Evolutionary conservation across 2,888 invertebrate genomes (phyloP).

Genomic region (Alsophila aescularia): DNA sequence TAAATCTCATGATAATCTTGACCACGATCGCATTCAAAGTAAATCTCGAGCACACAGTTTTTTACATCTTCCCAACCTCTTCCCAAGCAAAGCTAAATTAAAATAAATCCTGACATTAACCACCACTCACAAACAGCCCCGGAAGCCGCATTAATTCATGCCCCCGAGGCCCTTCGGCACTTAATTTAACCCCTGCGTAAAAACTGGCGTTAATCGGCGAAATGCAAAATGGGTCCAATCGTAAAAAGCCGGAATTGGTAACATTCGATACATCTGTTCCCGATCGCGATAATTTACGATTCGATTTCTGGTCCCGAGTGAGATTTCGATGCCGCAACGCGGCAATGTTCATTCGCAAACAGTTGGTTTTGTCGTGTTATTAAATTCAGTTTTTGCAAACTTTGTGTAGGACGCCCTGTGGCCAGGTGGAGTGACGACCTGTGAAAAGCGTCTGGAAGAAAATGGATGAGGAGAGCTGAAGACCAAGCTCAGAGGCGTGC

Average conservation of each 20-base stretch:
- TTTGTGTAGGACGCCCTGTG: too few relatives aligned
- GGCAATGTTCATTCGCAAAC: background rate
- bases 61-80: background rate
- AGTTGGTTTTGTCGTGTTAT: conserved; percentile 8
- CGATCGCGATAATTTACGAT: conserved; percentile 52
- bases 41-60: too few relatives aligned
- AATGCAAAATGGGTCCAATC: conserved; percentile 46
- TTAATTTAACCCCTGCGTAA: conserved; percentile 27
- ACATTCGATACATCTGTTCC: conserved; percentile 63
- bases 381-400: background rate
- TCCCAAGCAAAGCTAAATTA: conserved; percentile 2
- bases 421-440: too few relatives aligned
- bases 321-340: background rate
- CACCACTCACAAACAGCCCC: conserved; percentile 15
- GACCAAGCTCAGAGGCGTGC: too few relatives aligned
- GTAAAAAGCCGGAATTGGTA: conserved; percentile 49
- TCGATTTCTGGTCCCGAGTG: conserved; percentile 38
- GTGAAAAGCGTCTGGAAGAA: too few relatives aligned
- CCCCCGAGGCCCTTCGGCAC: conserved; percentile 21
- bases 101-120: conserved; percentile 23
- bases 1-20: too few relatives aligned
- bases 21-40: too few relatives aligned
- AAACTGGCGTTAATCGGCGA: conserved; percentile 36
- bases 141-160: conserved; percentile 18
- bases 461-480: too few relatives aligned